Evolutionary conservation across 92 coral and sea anemone genomes (phyloP), one percentile per base, ranked within the genome.

Genomic region (Zoanthus sociatus): DNA sequence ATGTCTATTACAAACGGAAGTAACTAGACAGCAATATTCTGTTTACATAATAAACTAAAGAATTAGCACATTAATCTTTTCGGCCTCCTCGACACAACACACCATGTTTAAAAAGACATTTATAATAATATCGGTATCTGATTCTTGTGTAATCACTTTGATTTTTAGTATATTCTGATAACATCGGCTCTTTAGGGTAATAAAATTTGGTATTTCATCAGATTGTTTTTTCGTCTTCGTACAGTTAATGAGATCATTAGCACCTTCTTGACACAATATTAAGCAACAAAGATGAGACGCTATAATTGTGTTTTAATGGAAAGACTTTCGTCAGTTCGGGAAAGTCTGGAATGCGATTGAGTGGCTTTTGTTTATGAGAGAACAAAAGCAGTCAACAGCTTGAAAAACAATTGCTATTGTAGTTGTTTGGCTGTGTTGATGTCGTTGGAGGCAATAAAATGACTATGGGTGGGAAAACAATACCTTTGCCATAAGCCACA

Each of bases 191-290:
- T 53, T 31, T 26, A 12, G 50, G 67, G 67, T 33, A 69, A 33
- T 69, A 30, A 26, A 26, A 14, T 15, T 16, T 77, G 33, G 26
- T 51, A 77, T 51, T 77, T 77, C 48, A 31, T 31, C 46, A 50
- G 85, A 81, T 45, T 14, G 47, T 45, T 81, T 79, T 79, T 26
- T 61, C 84, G 26, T 18, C 84, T 71, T 66, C 68, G 37, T 48
- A 81, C 73, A 81, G 47, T 66, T 81, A 44, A 81, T 47, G 61
- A 81, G 85, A 81, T 81, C 85, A 66, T 81, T 81, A 81, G 66
- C 85, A 46, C 44, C 66, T 33, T 16, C 66, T 79, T 79, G 63
- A 20, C 84, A 79, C 47, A 78, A 61, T 63, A 79, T 79, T 63
- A 72, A 11, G 30, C n/a, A n/a, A 42, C 72, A 58, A 48, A 61